phyloP scores from a whole-genome alignment of 2,797 vertebrate genomes.

The Babyrousa celebensis region DNA sequence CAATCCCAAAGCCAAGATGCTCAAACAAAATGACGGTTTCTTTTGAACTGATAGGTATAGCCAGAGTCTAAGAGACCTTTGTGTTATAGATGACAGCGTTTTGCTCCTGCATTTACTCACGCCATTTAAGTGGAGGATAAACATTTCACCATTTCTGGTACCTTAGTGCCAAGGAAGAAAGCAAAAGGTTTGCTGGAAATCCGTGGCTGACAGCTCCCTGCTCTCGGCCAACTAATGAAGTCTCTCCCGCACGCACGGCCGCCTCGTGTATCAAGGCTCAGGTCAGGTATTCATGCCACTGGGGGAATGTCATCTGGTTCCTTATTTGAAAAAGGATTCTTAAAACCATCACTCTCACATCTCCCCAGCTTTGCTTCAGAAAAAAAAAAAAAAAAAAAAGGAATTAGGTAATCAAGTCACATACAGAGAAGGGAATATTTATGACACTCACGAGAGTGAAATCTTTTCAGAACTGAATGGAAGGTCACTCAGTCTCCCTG shows the following conservation, averaged over 20 bases:
- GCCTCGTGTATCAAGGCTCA: neutral
- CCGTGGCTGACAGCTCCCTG: slow-evolving; percentile 40
- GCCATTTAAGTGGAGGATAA: slow-evolving; percentile 72
- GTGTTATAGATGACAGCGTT: neutral
- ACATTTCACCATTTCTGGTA: slow-evolving; percentile 75
- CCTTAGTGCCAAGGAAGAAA: neutral
- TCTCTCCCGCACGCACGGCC: neutral
- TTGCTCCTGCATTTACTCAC: slow-evolving; percentile 71
- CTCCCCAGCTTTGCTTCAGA: slow-evolving; percentile 73
- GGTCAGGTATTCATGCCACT: slow-evolving; percentile 44
- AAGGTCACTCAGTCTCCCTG: slow-evolving; percentile 60
- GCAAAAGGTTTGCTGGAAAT: neutral
- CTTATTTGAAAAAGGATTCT: slow-evolving; percentile 63
- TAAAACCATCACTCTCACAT: slow-evolving; percentile 17
- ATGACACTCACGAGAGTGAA: slow-evolving; percentile 57
- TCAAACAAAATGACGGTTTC: neutral
- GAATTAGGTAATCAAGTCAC: slow-evolving; percentile 72
- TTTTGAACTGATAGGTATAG: neutral
- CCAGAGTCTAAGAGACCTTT: slow-evolving; percentile 35
- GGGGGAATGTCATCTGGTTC: slow-evolving; percentile 59
- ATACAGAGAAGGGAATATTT: slow-evolving; percentile 66
- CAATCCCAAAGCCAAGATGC: slow-evolving; percentile 30
- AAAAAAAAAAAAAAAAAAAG: slow-evolving; percentile 71
- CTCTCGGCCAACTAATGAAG: slow-evolving; percentile 51
- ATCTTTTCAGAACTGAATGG: slow-evolving; percentile 58